Conservation (phyloP, 2,888 invertebrate genomes). For the Dicyrtoma fusca region DNA sequence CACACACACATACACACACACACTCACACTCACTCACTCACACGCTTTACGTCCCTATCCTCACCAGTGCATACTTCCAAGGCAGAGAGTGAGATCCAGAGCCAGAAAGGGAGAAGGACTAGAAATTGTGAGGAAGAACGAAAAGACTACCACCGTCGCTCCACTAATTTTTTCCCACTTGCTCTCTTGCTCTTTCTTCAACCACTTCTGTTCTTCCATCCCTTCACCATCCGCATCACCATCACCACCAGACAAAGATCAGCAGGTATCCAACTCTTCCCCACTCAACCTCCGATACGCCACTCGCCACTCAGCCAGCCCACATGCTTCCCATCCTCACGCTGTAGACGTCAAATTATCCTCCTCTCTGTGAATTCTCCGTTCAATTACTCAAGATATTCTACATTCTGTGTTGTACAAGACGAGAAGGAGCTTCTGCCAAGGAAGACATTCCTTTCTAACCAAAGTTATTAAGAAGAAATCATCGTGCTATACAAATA, state of each 20-base stretch:
- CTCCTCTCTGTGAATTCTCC: background rate
- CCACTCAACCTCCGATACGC: background rate
- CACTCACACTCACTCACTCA: too few relatives aligned
- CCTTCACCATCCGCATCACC: too few relatives aligned
- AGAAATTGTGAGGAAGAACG: conserved; percentile 5
- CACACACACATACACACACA: too few relatives aligned
- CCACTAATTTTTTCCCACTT: conserved; percentile 35
- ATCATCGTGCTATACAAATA: too few relatives aligned
- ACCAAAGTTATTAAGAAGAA: too few relatives aligned
- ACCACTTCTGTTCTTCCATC: conserved; percentile 23
- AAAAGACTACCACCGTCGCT: conserved; percentile 28
- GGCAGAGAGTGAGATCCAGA: background rate
- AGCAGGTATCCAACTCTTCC: background rate
- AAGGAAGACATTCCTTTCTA: too few relatives aligned
- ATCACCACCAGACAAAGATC: conserved; percentile 6
- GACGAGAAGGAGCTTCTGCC: too few relatives aligned
- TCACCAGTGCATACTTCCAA: background rate
- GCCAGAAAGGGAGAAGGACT: background rate
- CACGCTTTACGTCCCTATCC: too few relatives aligned
- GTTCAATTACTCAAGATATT: background rate
- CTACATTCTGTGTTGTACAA: too few relatives aligned
- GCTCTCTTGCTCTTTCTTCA: conserved; percentile 37
- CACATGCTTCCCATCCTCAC: conserved; percentile 16
- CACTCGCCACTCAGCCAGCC: background rate
- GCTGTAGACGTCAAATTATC: background rate